phyloP scores from a whole-genome alignment of 2,888 invertebrate genomes.

The Epicampocera succincta region DNA sequence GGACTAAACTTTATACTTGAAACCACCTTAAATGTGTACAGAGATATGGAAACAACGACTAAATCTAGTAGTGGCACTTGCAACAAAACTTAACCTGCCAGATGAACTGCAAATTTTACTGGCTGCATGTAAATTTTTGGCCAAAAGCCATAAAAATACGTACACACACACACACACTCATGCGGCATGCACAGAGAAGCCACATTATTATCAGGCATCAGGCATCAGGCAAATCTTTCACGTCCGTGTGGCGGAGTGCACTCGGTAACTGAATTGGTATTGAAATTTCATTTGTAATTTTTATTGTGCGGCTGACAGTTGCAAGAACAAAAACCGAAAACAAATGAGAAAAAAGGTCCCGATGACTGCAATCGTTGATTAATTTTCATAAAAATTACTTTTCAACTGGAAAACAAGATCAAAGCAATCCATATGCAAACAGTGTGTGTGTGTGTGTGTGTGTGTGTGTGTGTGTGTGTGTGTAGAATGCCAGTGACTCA shows the following conservation, averaged over 20 bases:
- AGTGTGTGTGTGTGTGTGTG: not conserved
- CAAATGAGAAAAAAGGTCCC: not conserved
- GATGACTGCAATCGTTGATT: constrained; percentile 53
- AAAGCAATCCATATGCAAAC: not conserved
- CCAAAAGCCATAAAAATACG: constrained; percentile 46
- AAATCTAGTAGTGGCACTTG: not conserved
- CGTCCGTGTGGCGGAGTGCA: constrained; percentile 7
- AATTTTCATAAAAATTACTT: constrained; percentile 59
- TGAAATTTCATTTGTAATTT: constrained; percentile 58
- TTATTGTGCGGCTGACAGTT: constrained; percentile 40
- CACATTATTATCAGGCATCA: not conserved
- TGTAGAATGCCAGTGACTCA: constrained; percentile 1
- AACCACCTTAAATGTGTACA: constrained; percentile 1
- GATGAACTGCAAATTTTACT: not conserved
- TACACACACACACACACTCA: not conserved
- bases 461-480: not conserved
- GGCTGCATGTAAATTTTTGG: constrained; percentile 45
- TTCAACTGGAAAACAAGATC: constrained; percentile 29
- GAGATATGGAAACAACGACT: not conserved
- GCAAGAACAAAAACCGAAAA: not conserved
- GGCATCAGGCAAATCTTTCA: not conserved
- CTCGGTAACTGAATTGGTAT: constrained; percentile 35
- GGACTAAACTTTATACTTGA: constrained; percentile 8
- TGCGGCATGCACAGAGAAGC: too few species aligned
- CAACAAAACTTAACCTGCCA: not conserved